phyloP scores from a whole-genome alignment of 2,797 vertebrate species.

The Cryptoblepharus egeriae region DNA sequence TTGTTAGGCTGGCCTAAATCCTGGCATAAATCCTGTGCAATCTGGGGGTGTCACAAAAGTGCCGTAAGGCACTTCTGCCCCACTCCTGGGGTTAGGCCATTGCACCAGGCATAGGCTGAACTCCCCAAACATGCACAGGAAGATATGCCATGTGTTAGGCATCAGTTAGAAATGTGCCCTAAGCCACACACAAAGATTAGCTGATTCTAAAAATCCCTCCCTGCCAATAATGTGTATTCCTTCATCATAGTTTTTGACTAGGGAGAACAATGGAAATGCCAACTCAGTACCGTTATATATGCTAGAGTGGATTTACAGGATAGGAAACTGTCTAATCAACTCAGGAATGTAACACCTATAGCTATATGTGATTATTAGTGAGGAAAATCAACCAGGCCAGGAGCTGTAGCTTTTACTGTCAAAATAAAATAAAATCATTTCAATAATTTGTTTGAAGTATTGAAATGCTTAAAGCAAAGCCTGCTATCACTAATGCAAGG shows the following conservation, averaged over 20 bases:
- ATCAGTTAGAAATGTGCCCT: too few relatives aligned
- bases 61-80: too few relatives aligned
- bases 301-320: neutral
- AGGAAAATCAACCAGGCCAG: neutral
- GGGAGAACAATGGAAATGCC: neutral
- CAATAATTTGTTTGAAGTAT: neutral
- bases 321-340: neutral
- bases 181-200: too few relatives aligned
- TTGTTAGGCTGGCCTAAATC: too few relatives aligned
- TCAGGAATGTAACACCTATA: neutral
- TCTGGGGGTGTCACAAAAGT: too few relatives aligned
- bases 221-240: neutral
- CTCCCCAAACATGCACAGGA: too few relatives aligned
- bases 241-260: too few relatives aligned
- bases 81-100: too few relatives aligned
- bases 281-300: neutral
- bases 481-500: neutral
- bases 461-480: neutral
- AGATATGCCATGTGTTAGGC: too few relatives aligned
- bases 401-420: neutral
- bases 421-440: neutral
- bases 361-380: neutral
- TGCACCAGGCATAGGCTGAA: too few relatives aligned
- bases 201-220: too few relatives aligned
- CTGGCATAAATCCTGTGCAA: too few relatives aligned